Evolutionary conservation across 2,113 vertebrate species (phyloP).

Genomic region (Eidolon helvum): DNA sequence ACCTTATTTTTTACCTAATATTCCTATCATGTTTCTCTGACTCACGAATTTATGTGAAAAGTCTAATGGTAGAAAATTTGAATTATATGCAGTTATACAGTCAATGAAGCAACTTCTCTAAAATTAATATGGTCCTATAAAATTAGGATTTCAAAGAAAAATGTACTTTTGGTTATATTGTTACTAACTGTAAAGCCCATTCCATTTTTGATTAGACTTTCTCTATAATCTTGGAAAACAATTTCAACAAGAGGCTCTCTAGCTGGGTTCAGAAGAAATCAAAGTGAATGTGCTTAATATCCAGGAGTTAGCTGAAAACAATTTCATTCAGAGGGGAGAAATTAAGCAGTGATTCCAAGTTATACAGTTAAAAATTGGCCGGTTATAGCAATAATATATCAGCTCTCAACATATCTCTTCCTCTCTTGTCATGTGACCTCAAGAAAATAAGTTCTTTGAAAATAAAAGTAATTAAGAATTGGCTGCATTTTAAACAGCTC

Average conservation of each 20-base stretch:
- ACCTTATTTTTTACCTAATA: not conserved
- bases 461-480: conserved; percentile 21
- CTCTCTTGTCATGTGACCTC: not conserved
- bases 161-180: not conserved
- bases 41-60: not conserved
- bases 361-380: not conserved
- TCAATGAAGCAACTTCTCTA: not conserved
- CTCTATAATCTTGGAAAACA: not conserved
- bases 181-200: not conserved
- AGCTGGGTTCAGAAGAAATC: not conserved
- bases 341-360: not conserved
- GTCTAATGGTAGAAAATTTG: not conserved
- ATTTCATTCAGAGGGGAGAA: not conserved
- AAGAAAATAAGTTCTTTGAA: conserved; percentile 29
- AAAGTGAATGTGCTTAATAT: not conserved
- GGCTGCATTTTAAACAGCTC: conserved; percentile 18
- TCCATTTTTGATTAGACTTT: not conserved
- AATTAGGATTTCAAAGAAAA: not conserved
- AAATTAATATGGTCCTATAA: not conserved
- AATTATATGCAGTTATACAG: not conserved
- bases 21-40: not conserved
- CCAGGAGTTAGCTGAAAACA: not conserved
- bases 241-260: not conserved
- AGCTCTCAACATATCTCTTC: not conserved
- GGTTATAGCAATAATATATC: not conserved